Conservation (phyloP, 2,113 vertebrate species). For the Falcunculus frontatus region DNA sequence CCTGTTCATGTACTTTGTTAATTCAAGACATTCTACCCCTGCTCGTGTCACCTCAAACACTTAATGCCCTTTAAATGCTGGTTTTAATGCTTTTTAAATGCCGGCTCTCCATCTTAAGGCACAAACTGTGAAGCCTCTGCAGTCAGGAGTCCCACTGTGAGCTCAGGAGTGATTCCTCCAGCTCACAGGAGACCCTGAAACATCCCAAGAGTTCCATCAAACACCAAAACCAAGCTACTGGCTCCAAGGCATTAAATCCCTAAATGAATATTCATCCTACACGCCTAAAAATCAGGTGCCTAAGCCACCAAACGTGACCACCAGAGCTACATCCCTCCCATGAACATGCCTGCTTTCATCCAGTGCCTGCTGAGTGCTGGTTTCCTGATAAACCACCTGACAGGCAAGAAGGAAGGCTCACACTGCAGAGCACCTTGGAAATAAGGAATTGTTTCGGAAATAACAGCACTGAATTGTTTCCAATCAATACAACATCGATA, state of each 20-base stretch:
- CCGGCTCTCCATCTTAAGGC: neutral
- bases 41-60: neutral
- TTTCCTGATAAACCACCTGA: fast-evolving
- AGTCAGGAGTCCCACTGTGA: neutral
- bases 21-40: neutral
- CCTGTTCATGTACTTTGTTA: neutral
- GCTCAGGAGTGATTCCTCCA: neutral
- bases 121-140: neutral
- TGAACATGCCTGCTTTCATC: neutral
- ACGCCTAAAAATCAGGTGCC: neutral
- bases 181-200: neutral
- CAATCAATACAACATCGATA: neutral
- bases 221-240: neutral
- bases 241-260: neutral
- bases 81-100: neutral
- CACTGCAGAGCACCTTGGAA: neutral
- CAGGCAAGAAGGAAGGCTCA: neutral
- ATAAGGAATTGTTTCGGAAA: neutral
- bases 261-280: neutral
- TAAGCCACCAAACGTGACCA: neutral
- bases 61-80: neutral
- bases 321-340: neutral
- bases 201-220: neutral
- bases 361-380: neutral
- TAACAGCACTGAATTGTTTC: neutral